Evolutionary conservation across 1,140 invertebrate species (phyloP).

Genomic region (Fopius arisanus): DNA sequence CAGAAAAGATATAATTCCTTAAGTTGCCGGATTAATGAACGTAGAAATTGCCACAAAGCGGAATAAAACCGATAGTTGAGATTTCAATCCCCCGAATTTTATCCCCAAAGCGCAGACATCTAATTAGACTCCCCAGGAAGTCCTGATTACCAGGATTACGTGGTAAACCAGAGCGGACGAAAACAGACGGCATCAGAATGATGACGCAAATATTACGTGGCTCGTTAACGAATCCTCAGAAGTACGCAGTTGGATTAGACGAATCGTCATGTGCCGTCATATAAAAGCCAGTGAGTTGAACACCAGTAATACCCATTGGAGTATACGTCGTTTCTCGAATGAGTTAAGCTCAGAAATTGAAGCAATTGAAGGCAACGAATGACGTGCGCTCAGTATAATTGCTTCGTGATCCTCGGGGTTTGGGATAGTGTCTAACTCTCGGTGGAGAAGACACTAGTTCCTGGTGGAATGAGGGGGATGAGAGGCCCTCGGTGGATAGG

Average conservation of each 20-base stretch:
- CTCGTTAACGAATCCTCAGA: not conserved
- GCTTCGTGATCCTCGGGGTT: conserved; percentile 21
- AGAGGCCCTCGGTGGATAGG: not conserved
- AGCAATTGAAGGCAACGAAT: conserved; percentile 6
- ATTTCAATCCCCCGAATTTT: too few relatives aligned
- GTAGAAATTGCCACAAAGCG: too few relatives aligned
- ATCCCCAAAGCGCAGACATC: too few relatives aligned
- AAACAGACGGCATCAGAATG: not conserved
- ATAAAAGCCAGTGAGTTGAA: conserved; percentile 8
- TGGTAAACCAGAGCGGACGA: too few relatives aligned
- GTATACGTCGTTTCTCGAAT: conserved; percentile 5
- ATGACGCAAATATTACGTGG: not conserved
- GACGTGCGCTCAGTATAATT: conserved; percentile 21
- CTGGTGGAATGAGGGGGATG: not conserved
- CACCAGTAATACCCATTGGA: not conserved
- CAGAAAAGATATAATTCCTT: too few relatives aligned
- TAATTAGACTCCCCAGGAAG: too few relatives aligned
- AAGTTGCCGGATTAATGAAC: too few relatives aligned
- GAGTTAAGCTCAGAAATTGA: conserved; percentile 2
- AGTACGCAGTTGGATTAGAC: not conserved
- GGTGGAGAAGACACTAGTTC: conserved; percentile 11
- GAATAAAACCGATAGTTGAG: too few relatives aligned
- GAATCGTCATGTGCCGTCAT: not conserved
- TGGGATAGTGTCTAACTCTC: conserved; percentile 15
- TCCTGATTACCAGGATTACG: too few relatives aligned